Evolutionary conservation across 2,888 invertebrate genomes (phyloP).

Genomic region (Cephalotes varians): DNA sequence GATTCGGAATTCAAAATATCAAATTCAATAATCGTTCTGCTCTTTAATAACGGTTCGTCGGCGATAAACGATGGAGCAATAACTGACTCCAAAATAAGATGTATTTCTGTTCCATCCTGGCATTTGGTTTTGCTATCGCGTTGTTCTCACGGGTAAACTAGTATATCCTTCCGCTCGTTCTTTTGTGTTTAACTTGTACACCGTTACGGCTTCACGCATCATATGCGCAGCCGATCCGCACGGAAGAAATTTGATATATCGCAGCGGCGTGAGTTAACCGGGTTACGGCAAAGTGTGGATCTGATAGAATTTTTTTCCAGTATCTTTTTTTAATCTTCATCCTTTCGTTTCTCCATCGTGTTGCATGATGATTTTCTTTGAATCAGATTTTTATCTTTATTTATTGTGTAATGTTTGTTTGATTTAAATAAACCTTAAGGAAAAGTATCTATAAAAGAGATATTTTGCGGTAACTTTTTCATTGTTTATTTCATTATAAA

Average conservation of each 20-base stretch:
- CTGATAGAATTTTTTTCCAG: not conserved
- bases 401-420: too few species aligned
- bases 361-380: conserved; percentile 34
- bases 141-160: conserved; percentile 62
- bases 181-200: conserved; percentile 40
- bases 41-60: conserved; percentile 33
- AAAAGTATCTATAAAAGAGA: too few species aligned
- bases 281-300: conserved; percentile 5
- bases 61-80: conserved; percentile 51
- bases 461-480: too few species aligned
- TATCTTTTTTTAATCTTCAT: conserved; percentile 31
- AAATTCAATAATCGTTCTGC: too few species aligned
- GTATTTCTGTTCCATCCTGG: conserved; percentile 49
- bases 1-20: not conserved
- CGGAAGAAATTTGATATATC: conserved; percentile 70
- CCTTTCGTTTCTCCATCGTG: conserved; percentile 16
- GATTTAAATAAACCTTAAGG: too few species aligned
- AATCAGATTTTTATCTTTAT: too few species aligned
- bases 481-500: too few species aligned
- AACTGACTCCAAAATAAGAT: conserved; percentile 68
- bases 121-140: conserved; percentile 23
- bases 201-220: conserved; percentile 72
- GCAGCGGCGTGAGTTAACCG: conserved; percentile 10
- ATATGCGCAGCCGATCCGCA: conserved; percentile 63
- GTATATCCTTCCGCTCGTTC: conserved; percentile 1